Conservation (phyloP, 2,113 vertebrate species). For the Gnathonemus echidnorhynchus region DNA sequence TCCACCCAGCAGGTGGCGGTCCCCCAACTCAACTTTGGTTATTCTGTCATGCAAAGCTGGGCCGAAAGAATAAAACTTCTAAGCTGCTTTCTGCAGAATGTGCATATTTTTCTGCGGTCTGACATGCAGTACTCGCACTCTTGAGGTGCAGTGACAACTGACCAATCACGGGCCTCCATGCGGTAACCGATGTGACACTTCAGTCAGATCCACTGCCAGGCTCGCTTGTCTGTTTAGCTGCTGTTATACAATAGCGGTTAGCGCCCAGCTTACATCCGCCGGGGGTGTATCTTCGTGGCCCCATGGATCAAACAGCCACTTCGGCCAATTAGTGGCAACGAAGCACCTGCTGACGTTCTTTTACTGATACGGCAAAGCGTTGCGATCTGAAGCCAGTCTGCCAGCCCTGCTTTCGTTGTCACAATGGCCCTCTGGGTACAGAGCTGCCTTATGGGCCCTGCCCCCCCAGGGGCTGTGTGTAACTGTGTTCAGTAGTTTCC, state of each 20-base stretch:
- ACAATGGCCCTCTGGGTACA: not conserved
- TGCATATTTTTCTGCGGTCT: not conserved
- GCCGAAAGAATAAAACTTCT: not conserved
- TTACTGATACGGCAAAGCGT: not conserved
- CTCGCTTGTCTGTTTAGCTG: not conserved
- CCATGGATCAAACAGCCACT: conserved; percentile 17
- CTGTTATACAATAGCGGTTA: conserved; percentile 10
- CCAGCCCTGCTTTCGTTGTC: not conserved
- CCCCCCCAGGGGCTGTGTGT: not conserved
- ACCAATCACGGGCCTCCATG: not conserved
- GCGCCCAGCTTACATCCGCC: not conserved
- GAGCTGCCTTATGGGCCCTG: not conserved
- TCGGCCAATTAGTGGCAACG: conserved; percentile 8
- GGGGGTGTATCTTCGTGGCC: conserved; percentile 9
- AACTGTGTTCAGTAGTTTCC: not conserved
- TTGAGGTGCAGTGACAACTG: not conserved
- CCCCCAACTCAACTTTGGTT: not conserved
- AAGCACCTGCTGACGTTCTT: not conserved
- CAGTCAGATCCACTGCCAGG: not conserved
- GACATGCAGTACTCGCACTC: not conserved
- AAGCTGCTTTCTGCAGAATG: not conserved
- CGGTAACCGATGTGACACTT: not conserved
- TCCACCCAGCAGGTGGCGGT: not conserved
- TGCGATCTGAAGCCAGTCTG: not conserved
- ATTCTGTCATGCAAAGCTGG: not conserved